Percentiles rank a stretch among this genome's conserved stretches.
Conservation (phyloP, 2,113 vertebrate species). For the Crotalus horridus region DNA sequence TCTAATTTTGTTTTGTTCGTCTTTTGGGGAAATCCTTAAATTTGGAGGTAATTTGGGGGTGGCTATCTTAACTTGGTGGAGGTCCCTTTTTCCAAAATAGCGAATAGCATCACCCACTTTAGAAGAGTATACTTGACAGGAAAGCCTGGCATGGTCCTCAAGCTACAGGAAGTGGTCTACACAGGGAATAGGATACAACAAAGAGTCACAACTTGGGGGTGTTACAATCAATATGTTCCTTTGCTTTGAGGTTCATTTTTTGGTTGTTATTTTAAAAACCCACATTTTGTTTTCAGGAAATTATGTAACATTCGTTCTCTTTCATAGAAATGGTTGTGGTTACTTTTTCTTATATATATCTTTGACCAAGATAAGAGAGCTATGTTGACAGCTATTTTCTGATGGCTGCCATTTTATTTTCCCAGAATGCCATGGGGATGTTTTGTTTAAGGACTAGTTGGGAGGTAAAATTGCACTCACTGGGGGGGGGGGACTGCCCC, state of each 20-base stretch:
- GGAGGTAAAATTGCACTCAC: not conserved
- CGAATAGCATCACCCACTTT: not conserved
- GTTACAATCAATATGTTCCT: not conserved
- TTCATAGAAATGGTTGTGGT: not conserved
- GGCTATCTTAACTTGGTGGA: not conserved
- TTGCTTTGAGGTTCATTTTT: not conserved
- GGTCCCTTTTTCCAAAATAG: not conserved
- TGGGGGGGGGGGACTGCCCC: not conserved
- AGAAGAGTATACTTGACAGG: not conserved
- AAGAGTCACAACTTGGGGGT: not conserved
- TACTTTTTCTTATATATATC: not conserved
- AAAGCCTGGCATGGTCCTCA: not conserved
- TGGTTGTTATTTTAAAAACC: not conserved
- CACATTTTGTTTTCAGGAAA: not conserved
- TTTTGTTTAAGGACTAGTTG: not conserved
- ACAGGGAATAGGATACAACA: not conserved
- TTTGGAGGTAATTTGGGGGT: not conserved
- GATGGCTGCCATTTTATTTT: not conserved
- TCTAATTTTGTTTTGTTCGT: not conserved
- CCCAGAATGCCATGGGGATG: not conserved
- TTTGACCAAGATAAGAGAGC: not conserved
- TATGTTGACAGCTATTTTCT: not conserved
- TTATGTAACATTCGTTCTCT: not conserved
- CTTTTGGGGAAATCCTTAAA: not conserved
- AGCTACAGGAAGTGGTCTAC: not conserved